These are phyloP conservation scores for Lasioglossum figueresi DNA, from an alignment of 2,888 invertebrate species.

Conservation along the genomic window DNA sequence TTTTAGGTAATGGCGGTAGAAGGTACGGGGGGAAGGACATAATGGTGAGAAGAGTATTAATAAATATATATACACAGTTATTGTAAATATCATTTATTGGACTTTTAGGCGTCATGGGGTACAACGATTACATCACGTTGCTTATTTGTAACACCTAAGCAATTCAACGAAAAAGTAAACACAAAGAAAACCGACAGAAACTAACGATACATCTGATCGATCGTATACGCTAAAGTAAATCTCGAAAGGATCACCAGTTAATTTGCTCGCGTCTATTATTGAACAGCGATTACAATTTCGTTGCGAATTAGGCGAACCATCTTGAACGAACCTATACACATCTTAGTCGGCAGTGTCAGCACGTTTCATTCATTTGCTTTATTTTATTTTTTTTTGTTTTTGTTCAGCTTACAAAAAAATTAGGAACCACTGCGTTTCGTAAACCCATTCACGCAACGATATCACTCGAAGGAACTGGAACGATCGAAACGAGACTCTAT, in stretches of 20 bases:
- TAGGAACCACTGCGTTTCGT: constrained; percentile 68
- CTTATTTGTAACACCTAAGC: constrained; percentile 73
- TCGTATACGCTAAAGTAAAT: constrained; percentile 20
- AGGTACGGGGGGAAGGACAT: too few relatives aligned
- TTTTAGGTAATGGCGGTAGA: too few relatives aligned
- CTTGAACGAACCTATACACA: constrained; percentile 30
- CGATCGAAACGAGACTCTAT: constrained; percentile 56
- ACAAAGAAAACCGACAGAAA: neutral
- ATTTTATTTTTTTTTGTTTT: neutral
- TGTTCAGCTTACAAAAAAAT: constrained; percentile 50
- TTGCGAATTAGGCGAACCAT: constrained; percentile 54
- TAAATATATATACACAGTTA: constrained; percentile 20
- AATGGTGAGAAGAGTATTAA: neutral
- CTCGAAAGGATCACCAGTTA: constrained; percentile 56
- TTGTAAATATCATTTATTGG: constrained; percentile 75
- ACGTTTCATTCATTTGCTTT: constrained; percentile 20
- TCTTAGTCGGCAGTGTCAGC: constrained; percentile 43
- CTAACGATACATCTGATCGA: constrained; percentile 12
- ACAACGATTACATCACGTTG: constrained; percentile 75
- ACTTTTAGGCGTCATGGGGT: constrained; percentile 74
- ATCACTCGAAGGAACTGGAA: constrained; percentile 59
- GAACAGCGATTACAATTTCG: constrained; percentile 45
- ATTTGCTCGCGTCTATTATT: constrained; percentile 57
- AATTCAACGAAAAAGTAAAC: constrained; percentile 60
- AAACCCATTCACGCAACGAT: constrained; percentile 44